Evolutionary conservation across 2,113 vertebrate species (phyloP).

Genomic region (Upupa epops): DNA sequence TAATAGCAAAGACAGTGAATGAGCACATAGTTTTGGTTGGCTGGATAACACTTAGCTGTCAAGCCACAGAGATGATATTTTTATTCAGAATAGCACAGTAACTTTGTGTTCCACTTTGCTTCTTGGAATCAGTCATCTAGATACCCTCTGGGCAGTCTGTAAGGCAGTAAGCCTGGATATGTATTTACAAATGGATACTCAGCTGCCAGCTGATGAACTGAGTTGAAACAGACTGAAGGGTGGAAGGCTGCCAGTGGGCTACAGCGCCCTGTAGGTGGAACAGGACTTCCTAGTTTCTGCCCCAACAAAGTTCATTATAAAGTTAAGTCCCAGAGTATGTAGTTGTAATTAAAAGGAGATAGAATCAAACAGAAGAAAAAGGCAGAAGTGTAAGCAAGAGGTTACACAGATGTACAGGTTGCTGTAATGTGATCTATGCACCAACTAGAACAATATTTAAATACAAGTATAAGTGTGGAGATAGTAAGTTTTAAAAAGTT

Average conservation of each 20-base stretch:
- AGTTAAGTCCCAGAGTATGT: not conserved
- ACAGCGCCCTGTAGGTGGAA: not conserved
- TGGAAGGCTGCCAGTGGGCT: not conserved
- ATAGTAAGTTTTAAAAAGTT: not conserved
- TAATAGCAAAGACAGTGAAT: not conserved
- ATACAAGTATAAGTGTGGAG: not conserved
- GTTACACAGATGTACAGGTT: not conserved
- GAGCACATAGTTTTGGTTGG: not conserved
- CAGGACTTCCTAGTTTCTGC: not conserved
- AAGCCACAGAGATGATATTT: not conserved
- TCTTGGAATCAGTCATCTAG: not conserved
- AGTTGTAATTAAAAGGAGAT: not conserved
- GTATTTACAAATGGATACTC: not conserved
- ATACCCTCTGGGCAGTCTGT: not conserved
- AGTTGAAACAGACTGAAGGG: not conserved
- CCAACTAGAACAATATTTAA: not conserved
- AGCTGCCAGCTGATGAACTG: not conserved
- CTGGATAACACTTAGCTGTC: not conserved
- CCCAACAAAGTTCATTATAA: not conserved
- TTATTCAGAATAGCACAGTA: slow-evolving; percentile 12
- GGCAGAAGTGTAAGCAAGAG: not conserved
- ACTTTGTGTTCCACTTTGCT: not conserved
- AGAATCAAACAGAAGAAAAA: not conserved
- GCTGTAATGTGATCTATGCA: rapidly evolving
- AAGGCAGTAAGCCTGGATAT: not conserved